Evolutionary conservation across 2,888 invertebrate genomes (phyloP).

Genomic region (Epirrhoe alternata): DNA sequence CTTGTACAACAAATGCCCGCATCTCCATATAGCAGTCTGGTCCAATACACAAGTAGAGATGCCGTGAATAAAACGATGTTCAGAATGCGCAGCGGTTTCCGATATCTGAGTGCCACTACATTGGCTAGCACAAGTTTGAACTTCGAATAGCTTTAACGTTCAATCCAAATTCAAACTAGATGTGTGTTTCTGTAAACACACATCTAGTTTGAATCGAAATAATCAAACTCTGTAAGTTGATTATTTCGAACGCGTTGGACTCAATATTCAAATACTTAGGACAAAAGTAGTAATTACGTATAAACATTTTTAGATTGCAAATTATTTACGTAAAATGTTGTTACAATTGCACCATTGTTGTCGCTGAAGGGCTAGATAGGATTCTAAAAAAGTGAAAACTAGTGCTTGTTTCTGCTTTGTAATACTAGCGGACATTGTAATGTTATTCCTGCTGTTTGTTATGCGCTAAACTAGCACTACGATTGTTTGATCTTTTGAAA

Average conservation of each 20-base stretch:
- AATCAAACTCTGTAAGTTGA: too few species aligned
- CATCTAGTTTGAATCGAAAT: too few species aligned
- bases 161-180: too few species aligned
- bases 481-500: background rate
- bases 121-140: constrained; percentile 3
- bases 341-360: background rate
- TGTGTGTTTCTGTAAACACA: too few species aligned
- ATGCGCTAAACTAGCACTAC: background rate
- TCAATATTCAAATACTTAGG: too few species aligned
- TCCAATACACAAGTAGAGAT: constrained; percentile 1
- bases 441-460: constrained; percentile 28
- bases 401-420: background rate
- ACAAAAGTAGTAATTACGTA: background rate
- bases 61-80: constrained; percentile 51
- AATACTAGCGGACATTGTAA: constrained; percentile 30
- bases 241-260: too few species aligned
- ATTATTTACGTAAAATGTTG: background rate
- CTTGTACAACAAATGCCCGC: constrained; percentile 5
- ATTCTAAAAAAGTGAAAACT: background rate
- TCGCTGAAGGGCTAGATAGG: background rate
- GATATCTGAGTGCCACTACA: constrained; percentile 43
- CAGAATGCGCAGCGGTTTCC: constrained; percentile 54
- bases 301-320: too few species aligned
- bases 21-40: background rate
- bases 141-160: background rate